Conservation (phyloP, 2,113 vertebrate genomes). For the Pollimyrus isidori region DNA sequence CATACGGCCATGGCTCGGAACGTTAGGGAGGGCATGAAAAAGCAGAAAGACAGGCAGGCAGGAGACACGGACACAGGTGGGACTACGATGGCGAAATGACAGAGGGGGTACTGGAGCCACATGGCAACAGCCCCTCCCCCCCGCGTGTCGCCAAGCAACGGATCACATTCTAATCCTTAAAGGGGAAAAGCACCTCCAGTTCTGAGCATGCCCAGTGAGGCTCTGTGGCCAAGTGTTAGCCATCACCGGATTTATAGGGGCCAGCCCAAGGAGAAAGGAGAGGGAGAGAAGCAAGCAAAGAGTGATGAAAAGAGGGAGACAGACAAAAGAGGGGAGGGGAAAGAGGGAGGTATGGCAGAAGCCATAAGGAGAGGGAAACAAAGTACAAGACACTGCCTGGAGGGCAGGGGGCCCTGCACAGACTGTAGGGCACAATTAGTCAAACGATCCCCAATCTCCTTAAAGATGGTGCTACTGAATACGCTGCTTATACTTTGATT, state of each 20-base stretch:
- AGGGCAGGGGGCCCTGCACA: background rate
- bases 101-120: slow-evolving; percentile 57
- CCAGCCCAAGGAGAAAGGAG: background rate
- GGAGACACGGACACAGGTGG: background rate
- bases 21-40: background rate
- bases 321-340: background rate
- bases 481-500: background rate
- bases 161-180: slow-evolving; percentile 3
- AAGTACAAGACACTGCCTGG: background rate
- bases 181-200: background rate
- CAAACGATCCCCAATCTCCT: background rate
- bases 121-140: slow-evolving; percentile 46
- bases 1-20: background rate
- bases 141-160: background rate
- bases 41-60: background rate
- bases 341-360: background rate
- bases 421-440: background rate
- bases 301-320: background rate
- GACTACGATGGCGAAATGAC: background rate
- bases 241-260: background rate
- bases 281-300: background rate
- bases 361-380: background rate
- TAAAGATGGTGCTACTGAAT: background rate
- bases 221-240: background rate
- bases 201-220: background rate